Evolutionary conservation across 2,113 vertebrate genomes (phyloP), one percentile per base, ranked within the genome.

Genomic region (Pogonocichla stellata): DNA sequence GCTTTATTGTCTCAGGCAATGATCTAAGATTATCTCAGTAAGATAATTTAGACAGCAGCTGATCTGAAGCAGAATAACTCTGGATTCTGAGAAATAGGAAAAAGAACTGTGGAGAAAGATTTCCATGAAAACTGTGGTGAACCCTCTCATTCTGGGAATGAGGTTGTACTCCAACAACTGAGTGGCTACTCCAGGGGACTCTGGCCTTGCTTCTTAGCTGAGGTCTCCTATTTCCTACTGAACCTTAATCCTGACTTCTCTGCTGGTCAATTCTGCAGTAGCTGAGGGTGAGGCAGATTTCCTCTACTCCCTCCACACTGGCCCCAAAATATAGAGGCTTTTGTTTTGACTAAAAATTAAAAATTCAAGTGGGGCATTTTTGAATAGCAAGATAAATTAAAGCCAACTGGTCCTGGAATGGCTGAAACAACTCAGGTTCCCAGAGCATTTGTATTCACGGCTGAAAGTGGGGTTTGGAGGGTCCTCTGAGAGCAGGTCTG

Each of bases 321-420:
- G 8, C 36, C 57, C 42, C 45, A 25, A 82, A 96, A 75, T 89
- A 74, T 17, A 81, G 65, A 79, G 57, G 17, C 34, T 87, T 90
- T 95, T 96, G 73, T 88, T 93, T 64, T 50, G 62, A 58, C 67
- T 88, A 60, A 83, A 91, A 92, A 86, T 88, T 82, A 80, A 48
- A 73, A 85, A 88, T 90, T 86, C 79, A 83, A 86, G 67, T 19
- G 50, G 42, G 54, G 93, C 26, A 15, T 80, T 93, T 95, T 86
- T 77, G 38, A 93, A 73, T 79, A 86, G 71, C 0, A 0, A 77
- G 38, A 58, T 80, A 72, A 90, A 94, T 92, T 66, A 77, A 93
- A 93, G 88, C 9, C 81, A 95, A 43, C 81, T 90, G 95, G 71
- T 77, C 53, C 47, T 92, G 42, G 26, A 72, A 54, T 29, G 34